These are phyloP conservation scores for Sphinx pinastri DNA, from an alignment of 2,888 invertebrate species.

Conservation along the genomic window DNA sequence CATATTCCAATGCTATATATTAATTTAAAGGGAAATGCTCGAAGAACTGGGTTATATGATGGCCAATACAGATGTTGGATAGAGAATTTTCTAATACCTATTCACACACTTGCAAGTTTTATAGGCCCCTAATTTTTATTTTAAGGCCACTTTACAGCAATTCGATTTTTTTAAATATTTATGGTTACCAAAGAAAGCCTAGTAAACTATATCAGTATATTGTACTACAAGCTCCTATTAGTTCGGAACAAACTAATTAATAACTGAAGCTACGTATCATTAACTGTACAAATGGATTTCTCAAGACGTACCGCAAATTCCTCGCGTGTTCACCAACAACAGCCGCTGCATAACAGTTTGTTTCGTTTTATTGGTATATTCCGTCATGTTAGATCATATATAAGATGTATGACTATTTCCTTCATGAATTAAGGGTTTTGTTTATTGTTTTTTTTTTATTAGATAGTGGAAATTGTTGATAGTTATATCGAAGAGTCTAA, in stretches of 20 bases:
- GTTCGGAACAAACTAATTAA: neutral
- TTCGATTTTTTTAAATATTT: too few species aligned
- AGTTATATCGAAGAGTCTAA: too few species aligned
- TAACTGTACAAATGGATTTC: conserved; percentile 16
- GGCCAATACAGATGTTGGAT: too few species aligned
- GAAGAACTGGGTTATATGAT: too few species aligned
- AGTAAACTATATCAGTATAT: too few species aligned
- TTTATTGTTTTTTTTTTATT: conserved; percentile 1
- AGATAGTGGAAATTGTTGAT: neutral
- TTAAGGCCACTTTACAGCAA: too few species aligned
- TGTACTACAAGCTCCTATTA: neutral
- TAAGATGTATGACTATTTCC: conserved; percentile 10
- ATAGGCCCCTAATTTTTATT: too few species aligned
- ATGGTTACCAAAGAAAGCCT: too few species aligned
- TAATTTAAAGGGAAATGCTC: too few species aligned
- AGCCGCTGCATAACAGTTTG: conserved; percentile 16
- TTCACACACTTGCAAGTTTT: too few species aligned
- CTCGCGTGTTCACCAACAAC: conserved; percentile 11
- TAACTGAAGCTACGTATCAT: conserved; percentile 7
- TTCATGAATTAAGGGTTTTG: neutral
- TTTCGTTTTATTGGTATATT: conserved; percentile 12
- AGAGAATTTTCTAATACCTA: too few species aligned
- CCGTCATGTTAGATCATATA: conserved; percentile 21
- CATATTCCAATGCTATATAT: too few species aligned
- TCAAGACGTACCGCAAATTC: conserved; percentile 13